phyloP scores from a whole-genome alignment of 2,888 invertebrate species.

The Polydrusus cervinus region DNA sequence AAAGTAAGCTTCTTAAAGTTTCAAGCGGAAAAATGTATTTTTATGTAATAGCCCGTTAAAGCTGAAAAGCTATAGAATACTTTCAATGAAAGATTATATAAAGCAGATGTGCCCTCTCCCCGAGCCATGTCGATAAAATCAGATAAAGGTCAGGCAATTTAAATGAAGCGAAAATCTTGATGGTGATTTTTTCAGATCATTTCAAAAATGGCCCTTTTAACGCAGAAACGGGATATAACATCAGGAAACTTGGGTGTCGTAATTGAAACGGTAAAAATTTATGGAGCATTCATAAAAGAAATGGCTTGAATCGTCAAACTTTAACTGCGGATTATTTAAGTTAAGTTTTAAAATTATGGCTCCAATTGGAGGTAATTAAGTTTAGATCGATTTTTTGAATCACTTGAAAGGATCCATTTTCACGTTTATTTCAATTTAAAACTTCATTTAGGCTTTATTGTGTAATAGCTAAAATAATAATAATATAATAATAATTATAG shows the following conservation, averaged over 20 bases:
- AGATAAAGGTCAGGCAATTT: conserved; percentile 25
- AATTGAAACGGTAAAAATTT: conserved; percentile 15
- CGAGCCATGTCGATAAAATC: conserved; percentile 3
- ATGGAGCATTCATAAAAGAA: neutral
- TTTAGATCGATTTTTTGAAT: too few relatives aligned
- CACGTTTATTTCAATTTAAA: too few relatives aligned
- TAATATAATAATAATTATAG: too few relatives aligned
- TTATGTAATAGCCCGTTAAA: neutral
- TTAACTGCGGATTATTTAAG: neutral
- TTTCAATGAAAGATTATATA: conserved; percentile 6
- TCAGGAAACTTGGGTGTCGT: conserved; percentile 5
- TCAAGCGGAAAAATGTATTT: neutral
- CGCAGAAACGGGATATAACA: conserved; percentile 8
- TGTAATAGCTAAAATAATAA: too few relatives aligned
- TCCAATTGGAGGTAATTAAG: neutral
- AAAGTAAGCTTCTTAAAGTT: too few relatives aligned
- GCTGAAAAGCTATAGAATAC: neutral
- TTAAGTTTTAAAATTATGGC: neutral
- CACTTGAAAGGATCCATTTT: too few relatives aligned
- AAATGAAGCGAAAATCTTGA: conserved; percentile 23
- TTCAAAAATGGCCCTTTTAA: conserved; percentile 18
- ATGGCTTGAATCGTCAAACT: neutral
- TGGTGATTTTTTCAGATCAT: conserved; percentile 18
- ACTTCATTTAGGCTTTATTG: too few relatives aligned
- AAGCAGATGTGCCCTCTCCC: conserved; percentile 17